Base-by-base conservation (phyloP, 2,888 invertebrate species). In the Nephrotoma flavescens region DNA sequence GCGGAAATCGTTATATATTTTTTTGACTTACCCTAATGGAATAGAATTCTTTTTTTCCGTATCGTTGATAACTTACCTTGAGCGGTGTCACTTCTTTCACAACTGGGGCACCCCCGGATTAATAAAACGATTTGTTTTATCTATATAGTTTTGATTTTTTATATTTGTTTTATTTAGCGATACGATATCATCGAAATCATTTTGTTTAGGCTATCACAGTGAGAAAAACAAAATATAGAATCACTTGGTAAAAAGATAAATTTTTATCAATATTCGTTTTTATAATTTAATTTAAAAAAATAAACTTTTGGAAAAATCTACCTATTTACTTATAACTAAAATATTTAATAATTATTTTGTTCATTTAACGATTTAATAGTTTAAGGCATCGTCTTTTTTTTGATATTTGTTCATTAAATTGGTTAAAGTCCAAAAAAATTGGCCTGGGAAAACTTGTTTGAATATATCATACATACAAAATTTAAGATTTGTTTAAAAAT, bases 181-280 rank as follows among this genome's bases (percentile, higher is more conserved):
- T 71, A 47, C 47, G 47, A 47, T 47, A 71, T 57, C 19, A 19
- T 19, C 57, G 57, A 42, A 84, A 71, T 71, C 71, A 71, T 84
- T 84, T 86, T 86, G 42, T 86, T 19, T 57, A 52, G 41, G 57
- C 83, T 87, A 87, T 87, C 87, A 87, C 87, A 87, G 87, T 86
- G 87, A 86, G 87, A 87, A 87, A 86, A 71, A 71, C 19, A 71
- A 71, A 71, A 71, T 71, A 71, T 57, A 71, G 85, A 87, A 87
- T 87, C 87, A 87, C 87, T 87, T 86, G 87, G 87, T 86, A 87
- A 85, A 85, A 86, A 85, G 71, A 71, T 71, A 71, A 71, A 71
- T 31, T 71, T 71, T 71, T 71, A 71, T 71, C 71, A 71, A 31
- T 42, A 85, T 85, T 11, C 57, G n/a, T 42, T 41, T 42, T 15